Conservation (phyloP, 1,140 invertebrate species). For the Saccostrea echinata region DNA sequence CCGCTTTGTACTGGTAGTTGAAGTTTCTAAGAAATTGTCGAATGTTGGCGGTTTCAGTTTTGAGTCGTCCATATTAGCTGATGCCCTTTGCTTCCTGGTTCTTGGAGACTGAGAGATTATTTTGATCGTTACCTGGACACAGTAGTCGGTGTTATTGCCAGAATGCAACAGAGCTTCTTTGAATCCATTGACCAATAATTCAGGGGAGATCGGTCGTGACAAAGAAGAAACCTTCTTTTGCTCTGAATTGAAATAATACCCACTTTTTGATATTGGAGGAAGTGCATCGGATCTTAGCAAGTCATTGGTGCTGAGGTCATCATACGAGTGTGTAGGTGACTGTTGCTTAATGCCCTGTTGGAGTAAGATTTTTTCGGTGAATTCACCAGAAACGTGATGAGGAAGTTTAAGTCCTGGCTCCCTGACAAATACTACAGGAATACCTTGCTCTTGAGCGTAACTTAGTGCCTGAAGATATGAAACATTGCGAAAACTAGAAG, state of each 20-base stretch:
- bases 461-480: not conserved
- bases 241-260: not conserved
- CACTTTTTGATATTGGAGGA: constrained; percentile 6
- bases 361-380: not conserved
- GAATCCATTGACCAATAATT: not conserved
- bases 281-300: not conserved
- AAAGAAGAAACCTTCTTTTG: not conserved
- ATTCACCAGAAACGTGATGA: not conserved
- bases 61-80: not conserved
- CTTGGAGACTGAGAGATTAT: not conserved
- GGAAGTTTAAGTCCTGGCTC: constrained; percentile 8
- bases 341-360: constrained; percentile 19
- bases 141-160: constrained; percentile 8
- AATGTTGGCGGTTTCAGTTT: constrained; percentile 1
- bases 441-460: not conserved
- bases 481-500: not conserved
- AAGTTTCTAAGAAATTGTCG: not conserved
- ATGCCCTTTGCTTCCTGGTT: not conserved
- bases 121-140: not conserved
- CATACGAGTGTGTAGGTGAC: not conserved
- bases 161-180: not conserved
- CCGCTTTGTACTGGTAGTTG: not conserved
- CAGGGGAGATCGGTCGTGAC: not conserved
- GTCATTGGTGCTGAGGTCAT: not conserved
- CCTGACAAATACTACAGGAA: not conserved